Percentiles rank a stretch among this genome's conserved stretches.
These are phyloP conservation scores for Apamea crenata DNA, from an alignment of 2,888 invertebrate genomes.

Conservation along the genomic window DNA sequence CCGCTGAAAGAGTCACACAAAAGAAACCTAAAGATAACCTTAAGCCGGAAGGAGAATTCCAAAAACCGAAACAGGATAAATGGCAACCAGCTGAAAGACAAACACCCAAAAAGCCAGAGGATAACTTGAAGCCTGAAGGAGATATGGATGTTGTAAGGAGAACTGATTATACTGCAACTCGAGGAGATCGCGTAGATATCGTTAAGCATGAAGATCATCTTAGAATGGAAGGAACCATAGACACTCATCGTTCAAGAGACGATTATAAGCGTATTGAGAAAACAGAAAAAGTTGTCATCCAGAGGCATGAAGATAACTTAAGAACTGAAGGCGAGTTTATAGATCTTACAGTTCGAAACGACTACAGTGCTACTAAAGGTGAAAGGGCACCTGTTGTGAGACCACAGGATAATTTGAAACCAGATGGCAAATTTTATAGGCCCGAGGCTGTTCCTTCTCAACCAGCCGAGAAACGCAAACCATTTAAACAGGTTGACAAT, in stretches of 20 bases:
- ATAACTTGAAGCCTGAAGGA: slow-evolving; percentile 92
- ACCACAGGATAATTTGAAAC: slow-evolving; percentile 92
- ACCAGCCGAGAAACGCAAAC: slow-evolving; percentile 90
- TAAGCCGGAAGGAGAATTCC: slow-evolving; percentile 88
- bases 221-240: slow-evolving; percentile 92
- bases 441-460: slow-evolving; percentile 87
- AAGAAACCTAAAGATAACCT: slow-evolving; percentile 82
- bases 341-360: slow-evolving; percentile 87
- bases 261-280: slow-evolving; percentile 90
- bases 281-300: slow-evolving; percentile 88
- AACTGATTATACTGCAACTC: slow-evolving; percentile 86
- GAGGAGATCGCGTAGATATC: slow-evolving; percentile 91
- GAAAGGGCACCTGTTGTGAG: slow-evolving; percentile 91
- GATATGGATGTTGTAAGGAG: slow-evolving; percentile 87
- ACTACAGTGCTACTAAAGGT: slow-evolving; percentile 89
- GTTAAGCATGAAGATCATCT: slow-evolving; percentile 92
- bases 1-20: slow-evolving; percentile 78
- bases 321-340: slow-evolving; percentile 90
- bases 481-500: slow-evolving; percentile 91
- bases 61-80: slow-evolving; percentile 80
- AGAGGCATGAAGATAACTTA: slow-evolving; percentile 91
- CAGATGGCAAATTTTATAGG: slow-evolving; percentile 90
- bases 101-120: slow-evolving; percentile 81
- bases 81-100: slow-evolving; percentile 88
- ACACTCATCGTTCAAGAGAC: slow-evolving; percentile 88